These are phyloP conservation scores for Clavelina lepadiformis DNA, from an alignment of 23 tunicate genomes.

Conservation along the genomic window DNA sequence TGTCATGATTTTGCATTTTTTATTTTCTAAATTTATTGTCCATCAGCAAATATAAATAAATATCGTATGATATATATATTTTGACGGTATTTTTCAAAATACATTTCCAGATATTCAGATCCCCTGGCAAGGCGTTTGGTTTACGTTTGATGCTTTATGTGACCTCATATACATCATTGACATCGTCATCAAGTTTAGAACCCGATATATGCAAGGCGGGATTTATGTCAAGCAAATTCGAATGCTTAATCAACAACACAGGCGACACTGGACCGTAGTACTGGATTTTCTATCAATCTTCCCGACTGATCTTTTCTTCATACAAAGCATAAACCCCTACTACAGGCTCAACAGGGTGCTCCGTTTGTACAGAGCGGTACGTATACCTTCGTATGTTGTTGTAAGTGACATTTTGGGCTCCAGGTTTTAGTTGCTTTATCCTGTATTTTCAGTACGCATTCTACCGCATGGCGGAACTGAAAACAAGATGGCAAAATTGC, in stretches of 20 bases:
- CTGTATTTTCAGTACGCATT: conserved; percentile 35
- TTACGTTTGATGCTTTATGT: conserved; percentile 61
- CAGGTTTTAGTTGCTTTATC: not conserved
- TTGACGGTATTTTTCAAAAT: not conserved
- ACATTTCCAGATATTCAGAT: conserved; percentile 55
- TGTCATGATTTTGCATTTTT: too few species aligned
- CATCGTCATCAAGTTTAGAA: conserved; percentile 69
- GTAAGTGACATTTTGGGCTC: too few species aligned
- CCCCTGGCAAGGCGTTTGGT: conserved; percentile 55
- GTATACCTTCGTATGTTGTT: too few species aligned
- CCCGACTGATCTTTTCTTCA: conserved; percentile 77
- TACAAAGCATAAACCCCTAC: conserved; percentile 53
- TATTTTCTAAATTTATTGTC: too few species aligned
- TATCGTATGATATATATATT: too few species aligned
- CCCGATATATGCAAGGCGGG: conserved; percentile 48
- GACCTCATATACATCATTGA: conserved; percentile 64
- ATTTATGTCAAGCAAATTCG: conserved; percentile 23
- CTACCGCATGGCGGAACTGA: conserved; percentile 60
- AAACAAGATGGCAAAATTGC: conserved; percentile 54
- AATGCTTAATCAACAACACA: conserved; percentile 25
- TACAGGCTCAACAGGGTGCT: conserved; percentile 44
- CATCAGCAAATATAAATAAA: too few species aligned
- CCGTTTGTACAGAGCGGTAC: conserved; percentile 59
- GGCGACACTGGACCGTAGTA: conserved; percentile 49
- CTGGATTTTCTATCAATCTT: conserved; percentile 62